Conservation (phyloP, 2,797 vertebrate species). For the Sphenodon punctatus region DNA sequence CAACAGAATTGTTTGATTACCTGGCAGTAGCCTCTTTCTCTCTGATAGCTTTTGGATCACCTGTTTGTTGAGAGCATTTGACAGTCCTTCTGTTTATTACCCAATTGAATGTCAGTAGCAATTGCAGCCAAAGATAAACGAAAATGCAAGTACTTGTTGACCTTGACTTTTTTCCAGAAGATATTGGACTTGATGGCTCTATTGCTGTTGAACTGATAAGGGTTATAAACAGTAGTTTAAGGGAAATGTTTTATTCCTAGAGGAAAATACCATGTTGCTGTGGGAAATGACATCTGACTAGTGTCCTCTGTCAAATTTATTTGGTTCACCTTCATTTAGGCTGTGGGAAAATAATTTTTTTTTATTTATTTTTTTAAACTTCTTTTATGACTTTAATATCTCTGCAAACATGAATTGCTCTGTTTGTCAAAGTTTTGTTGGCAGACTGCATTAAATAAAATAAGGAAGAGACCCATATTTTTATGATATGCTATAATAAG, state of each 20-base stretch:
- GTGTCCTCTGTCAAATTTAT: conserved; percentile 66
- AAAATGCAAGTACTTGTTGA: conserved; percentile 85
- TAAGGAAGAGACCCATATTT: conserved; percentile 19
- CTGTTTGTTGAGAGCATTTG: conserved; percentile 80
- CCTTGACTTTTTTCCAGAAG: conserved; percentile 82
- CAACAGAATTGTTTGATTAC: conserved; percentile 82
- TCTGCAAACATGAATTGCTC: conserved; percentile 61
- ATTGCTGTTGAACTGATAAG: conserved; percentile 86
- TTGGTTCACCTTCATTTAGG: conserved; percentile 78
- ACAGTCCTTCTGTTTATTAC: conserved; percentile 84
- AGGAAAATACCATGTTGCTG: conserved; percentile 81
- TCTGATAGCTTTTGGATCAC: conserved; percentile 80
- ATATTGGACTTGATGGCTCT: conserved; percentile 86
- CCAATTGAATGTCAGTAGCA: conserved; percentile 79
- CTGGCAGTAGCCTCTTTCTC: conserved; percentile 76
- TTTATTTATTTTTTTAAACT: conserved; percentile 40
- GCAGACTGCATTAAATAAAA: conserved; percentile 32
- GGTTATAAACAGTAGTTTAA: conserved; percentile 84
- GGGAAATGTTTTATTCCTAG: conserved; percentile 92
- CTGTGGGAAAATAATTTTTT: conserved; percentile 79
- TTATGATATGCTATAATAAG: conserved; percentile 64
- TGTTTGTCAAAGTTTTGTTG: conserved; percentile 53
- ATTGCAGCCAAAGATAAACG: conserved; percentile 82
- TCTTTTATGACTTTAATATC: conserved; percentile 71
- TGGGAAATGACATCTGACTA: conserved; percentile 84